These are phyloP conservation scores for Nyctereutes procyonoides DNA, from an alignment of 2,113 vertebrate species.

Conservation along the genomic window DNA sequence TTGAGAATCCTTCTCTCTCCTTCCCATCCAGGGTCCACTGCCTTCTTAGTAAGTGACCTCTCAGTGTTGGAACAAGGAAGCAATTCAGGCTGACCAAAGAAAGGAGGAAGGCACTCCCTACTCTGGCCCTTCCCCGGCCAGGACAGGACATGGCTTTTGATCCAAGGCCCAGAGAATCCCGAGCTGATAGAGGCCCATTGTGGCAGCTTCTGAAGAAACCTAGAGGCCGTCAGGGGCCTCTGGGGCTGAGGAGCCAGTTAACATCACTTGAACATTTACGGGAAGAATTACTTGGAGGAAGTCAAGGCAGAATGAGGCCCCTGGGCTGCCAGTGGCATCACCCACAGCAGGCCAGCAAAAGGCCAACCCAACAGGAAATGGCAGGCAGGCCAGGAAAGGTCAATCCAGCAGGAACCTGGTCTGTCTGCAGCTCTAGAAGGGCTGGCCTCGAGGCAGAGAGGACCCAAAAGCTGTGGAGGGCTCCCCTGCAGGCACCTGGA, in stretches of 20 bases:
- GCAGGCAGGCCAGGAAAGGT: background rate
- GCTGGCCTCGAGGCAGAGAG: background rate
- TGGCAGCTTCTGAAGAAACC: slow-evolving; percentile 61
- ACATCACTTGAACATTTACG: slow-evolving; percentile 63
- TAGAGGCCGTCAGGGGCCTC: slow-evolving; percentile 21
- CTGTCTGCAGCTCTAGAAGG: background rate
- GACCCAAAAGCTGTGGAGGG: background rate
- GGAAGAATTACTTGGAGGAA: slow-evolving; percentile 70
- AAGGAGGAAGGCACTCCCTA: slow-evolving; percentile 55
- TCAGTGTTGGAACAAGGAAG: slow-evolving; percentile 50
- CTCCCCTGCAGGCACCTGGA: slow-evolving; percentile 67
- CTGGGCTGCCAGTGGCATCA: background rate
- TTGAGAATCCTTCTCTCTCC: background rate
- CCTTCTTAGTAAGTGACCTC: background rate
- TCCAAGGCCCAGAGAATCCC: background rate
- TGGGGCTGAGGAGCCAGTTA: slow-evolving; percentile 18
- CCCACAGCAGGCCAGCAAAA: background rate
- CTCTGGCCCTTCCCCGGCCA: background rate
- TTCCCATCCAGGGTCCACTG: background rate
- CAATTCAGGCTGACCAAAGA: slow-evolving; percentile 39
- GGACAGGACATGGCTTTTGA: slow-evolving; percentile 20
- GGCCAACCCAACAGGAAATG: slow-evolving; percentile 28
- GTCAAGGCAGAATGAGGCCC: slow-evolving; percentile 22
- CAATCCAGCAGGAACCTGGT: slow-evolving; percentile 39
- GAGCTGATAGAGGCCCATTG: slow-evolving; percentile 75